Percentiles rank a stretch among this genome's conserved stretches.
phyloP scores from a whole-genome alignment of 1,140 invertebrate species.

The Calliphora vicina region DNA sequence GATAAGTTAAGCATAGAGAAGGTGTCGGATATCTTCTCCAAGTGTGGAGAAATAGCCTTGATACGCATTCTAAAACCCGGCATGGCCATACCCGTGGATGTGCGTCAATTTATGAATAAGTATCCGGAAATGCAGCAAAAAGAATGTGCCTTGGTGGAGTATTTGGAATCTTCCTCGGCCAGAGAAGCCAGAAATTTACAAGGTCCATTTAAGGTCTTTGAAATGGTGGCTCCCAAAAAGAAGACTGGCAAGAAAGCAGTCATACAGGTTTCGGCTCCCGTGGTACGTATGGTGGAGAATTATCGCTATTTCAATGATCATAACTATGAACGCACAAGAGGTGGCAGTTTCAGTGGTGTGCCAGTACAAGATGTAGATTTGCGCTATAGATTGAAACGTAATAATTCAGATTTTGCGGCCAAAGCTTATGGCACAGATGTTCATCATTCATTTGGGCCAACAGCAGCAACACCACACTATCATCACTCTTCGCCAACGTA shows the following conservation, averaged over 20 bases:
- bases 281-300: constrained; percentile 61
- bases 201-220: constrained; percentile 57
- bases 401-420: constrained; percentile 58
- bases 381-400: constrained; percentile 57
- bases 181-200: constrained; percentile 76
- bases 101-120: constrained; percentile 87
- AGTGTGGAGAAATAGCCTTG: constrained; percentile 87
- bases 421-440: constrained; percentile 42
- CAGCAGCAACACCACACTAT: constrained; percentile 14
- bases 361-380: constrained; percentile 50
- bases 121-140: constrained; percentile 85
- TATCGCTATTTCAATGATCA: constrained; percentile 57
- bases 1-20: constrained; percentile 86
- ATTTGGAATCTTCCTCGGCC: constrained; percentile 85
- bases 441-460: constrained; percentile 1
- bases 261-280: constrained; percentile 54
- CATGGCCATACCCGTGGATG: constrained; percentile 86
- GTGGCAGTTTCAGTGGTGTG: constrained; percentile 57
- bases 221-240: constrained; percentile 63
- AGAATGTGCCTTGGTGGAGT: constrained; percentile 89
- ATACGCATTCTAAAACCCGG: constrained; percentile 86
- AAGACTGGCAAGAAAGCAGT: constrained; percentile 62
- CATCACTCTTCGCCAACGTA: constrained; percentile 21
- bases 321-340: constrained; percentile 57
- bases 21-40: constrained; percentile 86